Conservation (phyloP, 2,888 invertebrate genomes). For the Yponomeuta plumbellus region DNA sequence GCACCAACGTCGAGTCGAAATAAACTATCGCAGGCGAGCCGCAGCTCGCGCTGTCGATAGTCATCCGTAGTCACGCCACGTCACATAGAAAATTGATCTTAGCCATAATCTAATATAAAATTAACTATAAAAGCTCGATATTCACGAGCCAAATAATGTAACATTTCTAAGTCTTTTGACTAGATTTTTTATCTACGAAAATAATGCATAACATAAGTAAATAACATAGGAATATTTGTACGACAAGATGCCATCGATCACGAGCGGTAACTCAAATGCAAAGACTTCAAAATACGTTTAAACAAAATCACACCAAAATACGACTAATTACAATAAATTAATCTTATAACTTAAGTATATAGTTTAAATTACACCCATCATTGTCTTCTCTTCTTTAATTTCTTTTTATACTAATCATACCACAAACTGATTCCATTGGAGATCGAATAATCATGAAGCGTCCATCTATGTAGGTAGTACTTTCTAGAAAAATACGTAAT, state of each 20-base stretch:
- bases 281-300: constrained; percentile 66
- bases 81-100: constrained; percentile 16
- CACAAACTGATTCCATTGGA: constrained; percentile 69
- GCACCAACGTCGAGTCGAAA: constrained; percentile 17
- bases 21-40: constrained; percentile 7
- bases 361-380: constrained; percentile 43
- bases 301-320: constrained; percentile 71
- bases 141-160: constrained; percentile 60
- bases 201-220: constrained; percentile 63
- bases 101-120: constrained; percentile 47
- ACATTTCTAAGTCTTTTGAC: constrained; percentile 75
- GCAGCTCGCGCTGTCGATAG: constrained; percentile 21
- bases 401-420: constrained; percentile 41
- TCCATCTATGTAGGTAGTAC: constrained; percentile 40
- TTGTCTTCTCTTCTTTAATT: constrained; percentile 40
- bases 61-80: constrained; percentile 19
- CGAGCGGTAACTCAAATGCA: constrained; percentile 77
- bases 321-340: constrained; percentile 67
- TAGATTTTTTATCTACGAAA: constrained; percentile 55
- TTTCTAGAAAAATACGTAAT: constrained; percentile 67
- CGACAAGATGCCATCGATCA: constrained; percentile 76
- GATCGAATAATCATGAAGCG: constrained; percentile 57
- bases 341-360: constrained; percentile 45
- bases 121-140: constrained; percentile 61
- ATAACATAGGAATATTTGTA: constrained; percentile 77